These are phyloP conservation scores for Peromyscus melanophrys DNA, from an alignment of 2,797 vertebrate genomes.

Conservation along the genomic window DNA sequence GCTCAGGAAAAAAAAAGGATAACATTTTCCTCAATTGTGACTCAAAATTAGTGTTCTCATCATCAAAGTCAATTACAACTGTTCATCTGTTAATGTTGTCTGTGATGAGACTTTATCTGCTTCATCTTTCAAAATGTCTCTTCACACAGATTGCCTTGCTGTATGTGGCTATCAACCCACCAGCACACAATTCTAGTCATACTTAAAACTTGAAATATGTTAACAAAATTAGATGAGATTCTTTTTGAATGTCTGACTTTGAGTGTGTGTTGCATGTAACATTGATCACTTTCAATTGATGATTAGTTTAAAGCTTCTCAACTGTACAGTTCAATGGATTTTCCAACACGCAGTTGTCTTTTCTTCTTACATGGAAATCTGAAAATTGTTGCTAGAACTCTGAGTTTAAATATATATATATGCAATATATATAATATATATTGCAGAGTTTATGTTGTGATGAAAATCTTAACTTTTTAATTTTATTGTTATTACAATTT, in stretches of 20 bases:
- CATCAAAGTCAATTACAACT: conserved; percentile 26
- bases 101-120: conserved; percentile 9
- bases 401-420: neutral
- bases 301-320: neutral
- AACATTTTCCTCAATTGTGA: conserved; percentile 20
- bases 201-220: conserved; percentile 8
- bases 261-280: neutral
- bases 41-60: conserved; percentile 16
- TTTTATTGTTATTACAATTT: conserved; percentile 2
- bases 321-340: neutral
- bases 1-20: neutral
- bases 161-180: conserved; percentile 10
- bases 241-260: conserved; percentile 10
- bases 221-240: neutral
- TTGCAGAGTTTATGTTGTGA: neutral
- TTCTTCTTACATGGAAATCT: neutral
- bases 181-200: conserved; percentile 14
- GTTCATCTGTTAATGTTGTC: conserved; percentile 6
- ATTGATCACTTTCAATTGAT: neutral
- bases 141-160: neutral
- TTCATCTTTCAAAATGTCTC: conserved; percentile 49
- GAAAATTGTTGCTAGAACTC: neutral
- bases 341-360: neutral
- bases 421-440: neutral
- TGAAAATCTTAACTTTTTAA: conserved; percentile 29